Percentiles rank a stretch among this genome's conserved stretches.
These are phyloP conservation scores for Drosophila tani DNA, from an alignment of 1,140 invertebrate species.

Conservation along the genomic window DNA sequence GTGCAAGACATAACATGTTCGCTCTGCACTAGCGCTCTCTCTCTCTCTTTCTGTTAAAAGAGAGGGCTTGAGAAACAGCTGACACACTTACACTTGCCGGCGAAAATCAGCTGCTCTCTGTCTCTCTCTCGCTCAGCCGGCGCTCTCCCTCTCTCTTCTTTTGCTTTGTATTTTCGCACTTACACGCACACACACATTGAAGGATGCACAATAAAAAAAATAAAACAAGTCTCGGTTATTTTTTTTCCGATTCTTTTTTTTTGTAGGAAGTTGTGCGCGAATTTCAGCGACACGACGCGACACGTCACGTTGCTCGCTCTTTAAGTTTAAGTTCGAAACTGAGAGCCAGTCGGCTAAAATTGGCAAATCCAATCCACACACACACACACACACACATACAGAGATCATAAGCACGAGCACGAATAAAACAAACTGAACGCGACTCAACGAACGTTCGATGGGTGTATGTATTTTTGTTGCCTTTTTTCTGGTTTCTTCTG, in stretches of 20 bases:
- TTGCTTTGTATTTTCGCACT: conserved; percentile 25
- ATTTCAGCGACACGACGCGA: conserved; percentile 65
- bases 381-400: conserved; percentile 48
- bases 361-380: conserved; percentile 67
- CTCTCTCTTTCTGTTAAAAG: conserved; percentile 1
- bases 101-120: conserved; percentile 73
- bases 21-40: conserved; percentile 3
- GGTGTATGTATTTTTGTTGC: conserved; percentile 30
- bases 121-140: conserved; percentile 6
- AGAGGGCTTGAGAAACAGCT: conserved; percentile 54
- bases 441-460: conserved; percentile 34
- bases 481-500: conserved; percentile 42
- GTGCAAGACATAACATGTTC: conserved; percentile 39
- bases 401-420: conserved; percentile 30
- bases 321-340: conserved; percentile 82
- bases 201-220: conserved; percentile 31
- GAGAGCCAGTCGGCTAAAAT: conserved; percentile 78
- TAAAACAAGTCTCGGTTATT: conserved; percentile 38
- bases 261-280: conserved; percentile 70
- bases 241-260: conserved; percentile 20
- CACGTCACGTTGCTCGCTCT: conserved; percentile 82
- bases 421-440: conserved; percentile 40
- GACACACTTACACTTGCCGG: conserved; percentile 70
- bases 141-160: neutral
- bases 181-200: conserved; percentile 26